Evolutionary conservation across 2,888 invertebrate genomes (phyloP), one percentile per base, ranked within the genome.

Genomic region (Phalera bucephala): DNA sequence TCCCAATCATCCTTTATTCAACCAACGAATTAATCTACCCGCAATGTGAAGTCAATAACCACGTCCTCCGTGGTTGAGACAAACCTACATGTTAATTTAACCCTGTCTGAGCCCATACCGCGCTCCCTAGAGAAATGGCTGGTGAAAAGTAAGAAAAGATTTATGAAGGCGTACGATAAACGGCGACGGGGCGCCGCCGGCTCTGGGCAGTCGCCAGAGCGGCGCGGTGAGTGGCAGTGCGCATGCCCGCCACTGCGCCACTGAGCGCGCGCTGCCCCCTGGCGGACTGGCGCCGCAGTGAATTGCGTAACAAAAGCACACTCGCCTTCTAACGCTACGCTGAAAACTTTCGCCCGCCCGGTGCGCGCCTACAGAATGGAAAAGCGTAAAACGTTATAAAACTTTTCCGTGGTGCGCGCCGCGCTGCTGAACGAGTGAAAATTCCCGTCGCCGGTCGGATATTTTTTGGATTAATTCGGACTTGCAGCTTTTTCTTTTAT

Each of bases 211-310:
- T n/a, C 23, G 30, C 28, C 14, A 29, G 31, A 30, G 30, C 28
- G 33, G 25, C 22, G 40, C 50, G 49, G 46, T 33, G 61, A 42
- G 52, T 57, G 58, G 23, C 46, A 80, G 62, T 80, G 86, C 89
- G 89, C 89, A 89, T 86, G 89, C 89, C 64, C 83, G 87, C 65
- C 87, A 88, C 84, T 89, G 89, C 89, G 88, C 89, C 89, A 88
- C 85, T 80, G 58, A 72, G 65, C 75, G 69, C 76, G 78, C 80
- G 81, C 79, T 84, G 84, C 88, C 88, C 88, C 86, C 88, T 87
- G 76, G 87, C 78, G 87, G 87, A 72, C 67, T 72, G 63, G 68
- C 81, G 71, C 71, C 81, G 87, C 88, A 88, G 80, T 81, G 78
- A 80, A 67, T 89, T 89, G 88, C 89, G 88, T 89, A 88, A 89